Evolutionary conservation across 1,140 invertebrate genomes (phyloP), one percentile per base, ranked within the genome.

Genomic region (Psilanteris sp.): DNA sequence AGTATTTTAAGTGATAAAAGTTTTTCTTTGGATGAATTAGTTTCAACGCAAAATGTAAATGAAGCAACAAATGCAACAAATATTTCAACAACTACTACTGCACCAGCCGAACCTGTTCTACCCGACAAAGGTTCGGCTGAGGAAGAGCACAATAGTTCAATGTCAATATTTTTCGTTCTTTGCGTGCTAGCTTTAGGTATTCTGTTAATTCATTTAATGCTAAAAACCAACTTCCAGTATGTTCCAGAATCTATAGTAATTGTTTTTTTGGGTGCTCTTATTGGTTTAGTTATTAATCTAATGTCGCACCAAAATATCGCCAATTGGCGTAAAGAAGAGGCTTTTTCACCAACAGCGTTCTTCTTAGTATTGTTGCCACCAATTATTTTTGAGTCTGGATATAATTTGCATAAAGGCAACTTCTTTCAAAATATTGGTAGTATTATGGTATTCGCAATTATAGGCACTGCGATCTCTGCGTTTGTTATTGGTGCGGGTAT

Each of bases 351-450:
- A 0, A 99, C 97, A 36, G 95, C 97, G 5, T 99, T 99, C 85
- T 99, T 99, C 80, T 90, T 99, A 32, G 95, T 99, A 0, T 90
- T 99, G 0, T 85, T 99, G n/a, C 98, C 98, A 3, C 98, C 98
- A 0, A 99, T 99, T 32, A 99, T 99, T 76, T 99, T 99, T 91
- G 98, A 99, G 89, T 98, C 97, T 2, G 98, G 98, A 2, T 99
- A 99, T 83, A 99, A 99, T 92, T 91, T 99, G 36, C 97, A 99
- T 81, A 99, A 99, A 88, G 97, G 97, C 43, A 99, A 99, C 83
- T 99, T 99, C 83, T 99, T 99, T 85, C 97, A 98, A 89, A 99
- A 98, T 83, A 97, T 99, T 84, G 97, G 96, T 14, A 97, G 94
- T 3, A 95, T 96, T 73, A 85, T 99, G 64, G 93, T 99, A 0